Conservation (phyloP, 1,140 invertebrate genomes). For the Lineus longissimus region DNA sequence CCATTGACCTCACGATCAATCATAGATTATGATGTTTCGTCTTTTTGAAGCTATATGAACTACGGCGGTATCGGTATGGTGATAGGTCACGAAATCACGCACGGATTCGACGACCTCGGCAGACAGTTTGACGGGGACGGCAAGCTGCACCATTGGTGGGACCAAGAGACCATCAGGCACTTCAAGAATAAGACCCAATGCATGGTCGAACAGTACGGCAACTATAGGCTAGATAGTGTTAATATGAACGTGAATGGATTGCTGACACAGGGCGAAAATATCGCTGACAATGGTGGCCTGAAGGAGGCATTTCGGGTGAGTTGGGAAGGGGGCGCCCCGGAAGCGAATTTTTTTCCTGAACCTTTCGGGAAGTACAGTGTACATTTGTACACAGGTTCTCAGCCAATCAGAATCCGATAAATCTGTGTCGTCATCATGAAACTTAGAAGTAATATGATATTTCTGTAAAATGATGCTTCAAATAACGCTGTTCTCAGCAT, state of each 20-base stretch:
- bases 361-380: too few relatives aligned
- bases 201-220: conserved; percentile 91
- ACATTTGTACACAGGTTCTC: too few relatives aligned
- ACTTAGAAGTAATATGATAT: too few relatives aligned
- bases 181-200: conserved; percentile 89
- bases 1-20: too few relatives aligned
- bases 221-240: conserved; percentile 63
- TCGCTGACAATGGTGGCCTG: conserved; percentile 67
- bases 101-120: conserved; percentile 64
- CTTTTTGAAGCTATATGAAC: conserved; percentile 55
- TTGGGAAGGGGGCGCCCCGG: background rate
- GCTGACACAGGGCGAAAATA: conserved; percentile 65
- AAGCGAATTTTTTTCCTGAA: too few relatives aligned
- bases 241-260: conserved; percentile 63
- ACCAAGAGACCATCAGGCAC: conserved; percentile 83
- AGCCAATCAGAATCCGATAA: too few relatives aligned
- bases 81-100: conserved; percentile 64
- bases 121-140: conserved; percentile 94
- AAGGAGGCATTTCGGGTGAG: conserved; percentile 62
- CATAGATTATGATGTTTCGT: too few relatives aligned
- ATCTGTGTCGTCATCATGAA: too few relatives aligned
- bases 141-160: conserved; percentile 99
- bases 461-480: too few relatives aligned
- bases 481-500: too few relatives aligned
- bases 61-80: conserved; percentile 64